phyloP scores from a whole-genome alignment of 2,113 vertebrate genomes.

The Piaya cayana region DNA sequence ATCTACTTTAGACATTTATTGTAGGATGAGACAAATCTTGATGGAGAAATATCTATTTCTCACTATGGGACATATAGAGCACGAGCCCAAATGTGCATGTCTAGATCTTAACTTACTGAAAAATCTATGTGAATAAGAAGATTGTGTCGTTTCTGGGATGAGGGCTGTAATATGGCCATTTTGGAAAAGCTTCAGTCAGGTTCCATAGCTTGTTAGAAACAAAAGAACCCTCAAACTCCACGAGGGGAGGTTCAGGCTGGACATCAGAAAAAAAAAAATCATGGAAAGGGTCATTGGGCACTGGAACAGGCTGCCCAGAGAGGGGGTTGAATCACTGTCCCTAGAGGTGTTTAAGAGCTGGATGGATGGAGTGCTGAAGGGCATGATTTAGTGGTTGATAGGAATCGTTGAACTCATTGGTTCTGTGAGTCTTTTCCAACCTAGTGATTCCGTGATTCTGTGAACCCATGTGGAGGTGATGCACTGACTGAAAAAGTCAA shows the following conservation, averaged over 20 bases:
- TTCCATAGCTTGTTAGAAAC: neutral
- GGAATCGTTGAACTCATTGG: too few species aligned
- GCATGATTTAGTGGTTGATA: too few species aligned
- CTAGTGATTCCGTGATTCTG: too few species aligned
- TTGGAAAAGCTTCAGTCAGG: neutral
- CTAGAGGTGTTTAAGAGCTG: too few species aligned
- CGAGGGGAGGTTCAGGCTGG: too few species aligned
- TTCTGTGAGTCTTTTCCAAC: too few species aligned
- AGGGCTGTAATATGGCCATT: neutral
- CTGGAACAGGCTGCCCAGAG: too few species aligned
- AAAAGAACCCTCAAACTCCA: too few species aligned
- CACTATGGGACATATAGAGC: neutral
- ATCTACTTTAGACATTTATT: neutral
- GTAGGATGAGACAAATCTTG: neutral
- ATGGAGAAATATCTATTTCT: neutral
- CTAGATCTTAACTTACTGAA: neutral
- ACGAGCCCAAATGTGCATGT: neutral
- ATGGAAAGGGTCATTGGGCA: too few species aligned
- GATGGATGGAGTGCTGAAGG: too few species aligned
- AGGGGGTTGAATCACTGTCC: too few species aligned
- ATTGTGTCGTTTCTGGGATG: neutral
- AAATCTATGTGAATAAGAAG: neutral
- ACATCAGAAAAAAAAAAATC: too few species aligned
- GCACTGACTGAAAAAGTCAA: neutral
- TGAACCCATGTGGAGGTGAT: neutral